phyloP scores from a whole-genome alignment of 92 coral and sea anemone species.

The Blastomussa wellsi region DNA sequence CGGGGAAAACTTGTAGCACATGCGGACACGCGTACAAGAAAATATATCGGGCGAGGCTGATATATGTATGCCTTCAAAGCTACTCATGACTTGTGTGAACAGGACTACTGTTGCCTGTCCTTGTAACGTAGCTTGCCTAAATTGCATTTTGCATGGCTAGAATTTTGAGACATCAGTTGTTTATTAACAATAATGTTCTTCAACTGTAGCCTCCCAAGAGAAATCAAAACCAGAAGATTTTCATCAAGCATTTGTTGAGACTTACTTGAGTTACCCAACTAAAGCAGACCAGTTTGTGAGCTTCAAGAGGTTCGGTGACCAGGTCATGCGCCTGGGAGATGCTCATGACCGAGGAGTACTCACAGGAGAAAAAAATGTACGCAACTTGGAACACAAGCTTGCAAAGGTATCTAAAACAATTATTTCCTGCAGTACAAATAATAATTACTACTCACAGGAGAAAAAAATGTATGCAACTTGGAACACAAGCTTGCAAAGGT shows the following conservation, averaged over 20 bases:
- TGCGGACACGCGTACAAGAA: no score
- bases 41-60: no score
- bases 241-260: slow-evolving; percentile 76
- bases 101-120: no score
- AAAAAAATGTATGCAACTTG: slow-evolving; percentile 74
- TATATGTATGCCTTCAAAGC: no score
- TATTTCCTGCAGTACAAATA: background rate
- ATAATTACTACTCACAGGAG: slow-evolving; percentile 85
- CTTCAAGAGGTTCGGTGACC: slow-evolving; percentile 80
- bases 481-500: slow-evolving; percentile 84
- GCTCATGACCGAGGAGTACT: slow-evolving; percentile 88
- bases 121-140: no score
- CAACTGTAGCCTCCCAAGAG: background rate
- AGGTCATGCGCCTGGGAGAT: slow-evolving; percentile 79
- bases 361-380: slow-evolving; percentile 88
- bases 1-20: no score
- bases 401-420: slow-evolving; percentile 61
- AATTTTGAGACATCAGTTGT: background rate
- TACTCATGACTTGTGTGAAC: no score
- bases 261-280: slow-evolving; percentile 83
- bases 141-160: background rate
- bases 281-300: slow-evolving; percentile 92
- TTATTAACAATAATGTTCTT: background rate
- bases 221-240: slow-evolving; percentile 32
- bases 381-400: slow-evolving; percentile 69